Conservation (phyloP, 2,888 invertebrate genomes). For the Dermolepida albohirtum region DNA sequence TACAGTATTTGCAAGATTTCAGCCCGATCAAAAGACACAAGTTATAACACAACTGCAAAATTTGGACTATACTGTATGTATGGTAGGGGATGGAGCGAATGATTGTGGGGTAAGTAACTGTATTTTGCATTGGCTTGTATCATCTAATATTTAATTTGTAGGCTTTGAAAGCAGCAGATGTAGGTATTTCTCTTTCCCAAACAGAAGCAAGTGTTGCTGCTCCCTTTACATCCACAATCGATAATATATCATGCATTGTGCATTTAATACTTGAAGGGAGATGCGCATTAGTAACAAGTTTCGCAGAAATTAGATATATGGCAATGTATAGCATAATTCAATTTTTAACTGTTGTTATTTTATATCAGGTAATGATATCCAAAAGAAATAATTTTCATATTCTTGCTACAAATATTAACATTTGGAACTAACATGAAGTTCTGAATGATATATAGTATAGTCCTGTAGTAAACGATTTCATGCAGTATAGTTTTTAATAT, state of each 20-base stretch:
- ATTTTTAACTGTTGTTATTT: constrained; percentile 83
- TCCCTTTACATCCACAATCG: constrained; percentile 86
- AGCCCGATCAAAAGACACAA: constrained; percentile 84
- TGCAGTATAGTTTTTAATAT: too few relatives aligned
- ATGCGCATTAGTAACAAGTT: constrained; percentile 88
- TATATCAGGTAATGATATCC: constrained; percentile 73
- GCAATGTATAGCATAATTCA: constrained; percentile 91
- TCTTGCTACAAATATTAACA: too few relatives aligned
- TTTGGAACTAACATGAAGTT: too few relatives aligned
- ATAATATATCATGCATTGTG: constrained; percentile 86
- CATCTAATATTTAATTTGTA: constrained; percentile 51
- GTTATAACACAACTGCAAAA: constrained; percentile 78
- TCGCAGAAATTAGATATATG: constrained; percentile 93
- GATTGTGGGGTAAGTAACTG: constrained; percentile 78
- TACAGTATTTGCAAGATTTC: constrained; percentile 86
- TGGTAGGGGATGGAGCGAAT: constrained; percentile 80
- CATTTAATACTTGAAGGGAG: constrained; percentile 85
- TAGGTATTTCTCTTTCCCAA: constrained; percentile 89
- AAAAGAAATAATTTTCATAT: constrained; percentile 13
- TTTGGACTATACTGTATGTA: constrained; percentile 76
- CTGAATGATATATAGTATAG: too few relatives aligned
- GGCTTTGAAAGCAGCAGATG: constrained; percentile 88
- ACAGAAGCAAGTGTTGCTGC: constrained; percentile 91
- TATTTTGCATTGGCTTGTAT: neutral
- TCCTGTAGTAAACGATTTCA: too few relatives aligned